A percentile compares a stretch with the other conserved stretches of the same genome.
These are phyloP conservation scores for Leptinotarsa undecemlineata DNA, from an alignment of 1,140 invertebrate genomes.

Conservation along the genomic window DNA sequence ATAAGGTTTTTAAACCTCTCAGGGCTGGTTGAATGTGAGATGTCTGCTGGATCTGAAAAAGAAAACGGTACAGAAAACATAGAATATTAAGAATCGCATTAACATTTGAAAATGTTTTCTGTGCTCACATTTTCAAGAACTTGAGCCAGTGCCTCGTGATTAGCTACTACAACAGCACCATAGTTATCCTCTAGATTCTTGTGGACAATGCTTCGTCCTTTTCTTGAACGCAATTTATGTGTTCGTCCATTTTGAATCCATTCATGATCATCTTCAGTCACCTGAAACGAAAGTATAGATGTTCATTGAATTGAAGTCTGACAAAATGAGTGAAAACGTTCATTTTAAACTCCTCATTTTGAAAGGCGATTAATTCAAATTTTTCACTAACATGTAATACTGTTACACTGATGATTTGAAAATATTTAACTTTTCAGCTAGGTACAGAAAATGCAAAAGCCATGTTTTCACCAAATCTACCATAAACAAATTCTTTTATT, in stretches of 20 bases:
- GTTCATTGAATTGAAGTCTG: too few relatives aligned
- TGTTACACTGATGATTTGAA: too few relatives aligned
- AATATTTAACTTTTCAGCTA: too few relatives aligned
- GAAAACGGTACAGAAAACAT: not conserved
- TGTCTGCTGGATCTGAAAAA: conserved; percentile 68
- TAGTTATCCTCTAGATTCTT: conserved; percentile 86
- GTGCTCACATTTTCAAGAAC: conserved; percentile 75
- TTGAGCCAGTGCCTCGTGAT: conserved; percentile 83
- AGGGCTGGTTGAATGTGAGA: conserved; percentile 66
- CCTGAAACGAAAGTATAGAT: conserved; percentile 44
- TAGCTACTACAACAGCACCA: conserved; percentile 83
- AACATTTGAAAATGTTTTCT: conserved; percentile 1
- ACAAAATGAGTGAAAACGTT: too few relatives aligned
- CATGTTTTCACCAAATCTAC: too few relatives aligned
- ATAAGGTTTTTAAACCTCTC: conserved; percentile 69
- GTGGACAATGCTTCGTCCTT: conserved; percentile 77
- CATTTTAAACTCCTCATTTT: too few relatives aligned
- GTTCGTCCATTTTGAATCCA: conserved; percentile 54
- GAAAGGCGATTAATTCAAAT: too few relatives aligned
- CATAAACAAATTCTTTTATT: too few relatives aligned
- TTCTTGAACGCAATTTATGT: conserved; percentile 68
- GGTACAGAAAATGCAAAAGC: too few relatives aligned
- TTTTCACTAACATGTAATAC: too few relatives aligned
- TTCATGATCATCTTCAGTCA: conserved; percentile 61
- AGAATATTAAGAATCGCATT: not conserved